Evolutionary conservation across 2,797 vertebrate genomes (phyloP), one percentile per base, ranked within the genome.

Genomic region (Choloepus didactylus): DNA sequence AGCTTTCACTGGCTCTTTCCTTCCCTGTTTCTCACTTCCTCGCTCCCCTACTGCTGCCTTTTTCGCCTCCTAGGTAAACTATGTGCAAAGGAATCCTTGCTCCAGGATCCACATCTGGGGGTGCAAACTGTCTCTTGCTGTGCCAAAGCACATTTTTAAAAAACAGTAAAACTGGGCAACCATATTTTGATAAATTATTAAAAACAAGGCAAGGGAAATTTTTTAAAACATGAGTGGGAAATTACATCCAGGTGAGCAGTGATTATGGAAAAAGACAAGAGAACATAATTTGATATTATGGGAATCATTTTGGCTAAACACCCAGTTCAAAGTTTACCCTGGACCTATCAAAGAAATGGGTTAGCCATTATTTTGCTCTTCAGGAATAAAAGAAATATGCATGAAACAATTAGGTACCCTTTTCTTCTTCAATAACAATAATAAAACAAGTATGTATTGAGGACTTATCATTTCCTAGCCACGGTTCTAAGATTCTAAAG

Each of bases 111-210:
- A 31, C 27, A 72, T 66, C 38, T 19, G 3, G 46, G 54, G 35
- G 2, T 66, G 23, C 23, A 73, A 83, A 85, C 0, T 12, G 19
- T 46, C 87, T 67, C n/a, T 44, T 46, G 8, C 41, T 72, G 38
- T 81, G 46, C 19, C 38, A 44, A 85, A 83, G 25, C 23, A 10
- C 12, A 75, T 64, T 35, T 77, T 38, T 56, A 16, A 56, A 62
- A n/a, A 64, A 31, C 12, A 54, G 16, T 9, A 41, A 25, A 54
- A 35, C 54, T 35, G 77, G 51, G 46, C 1, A 69, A 51, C 19
- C 59, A 87, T 19, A 92, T 64, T 81, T 81, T 81, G 64, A 38
- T 41, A 93, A 69, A 73, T 54, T 84, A 60, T 44, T 77, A 85
- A 54, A 76, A 94, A 60, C 23, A 14, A 62, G 12, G 9, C 35